Base-by-base conservation (phyloP, 2,113 vertebrate species). In the Ophiodon elongatus region DNA sequence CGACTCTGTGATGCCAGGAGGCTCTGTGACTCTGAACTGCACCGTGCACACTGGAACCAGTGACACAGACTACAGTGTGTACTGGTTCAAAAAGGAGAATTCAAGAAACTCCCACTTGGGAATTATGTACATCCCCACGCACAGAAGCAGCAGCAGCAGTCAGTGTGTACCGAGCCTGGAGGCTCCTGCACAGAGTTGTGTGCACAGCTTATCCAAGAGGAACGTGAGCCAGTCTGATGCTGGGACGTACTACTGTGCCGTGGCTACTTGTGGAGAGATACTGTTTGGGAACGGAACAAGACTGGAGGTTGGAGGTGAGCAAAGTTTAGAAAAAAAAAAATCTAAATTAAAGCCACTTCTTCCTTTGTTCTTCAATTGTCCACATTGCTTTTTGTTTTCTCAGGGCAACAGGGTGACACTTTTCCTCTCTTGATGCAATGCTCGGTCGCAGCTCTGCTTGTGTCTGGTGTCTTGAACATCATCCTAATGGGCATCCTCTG, bases 1-100 rank as follows among this genome's bases (percentile, higher is more conserved):
- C 1, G n/a, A 39, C n/a, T 76, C 82, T 2, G 66, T 69, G 27
- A 57, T 88, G 13, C 62, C 54, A 8, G 94, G 92, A 83, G 85
- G 60, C 23, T 91, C 89, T 6, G 91, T 87, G 14, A 84, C 54
- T 74, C 78, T 94, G 78, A 84, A 75, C 45, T 94, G 90, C 79
- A 88, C 74, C 1, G 31, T 93, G 27, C 50, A 86, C 19, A 65
- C 69, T 59, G 76, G 86, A 74, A 77, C 25, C 60, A 86, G 86
- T 41, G 62, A 79, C 0, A 50, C 45, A 79, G 79, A 79, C 31
- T 74, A 84, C 71, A 50, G 29, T 4, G 86, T 94, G 59, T 92
- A 92, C 80, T 95, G 93, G 93, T 88, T 94, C 73, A 90, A 68
- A 73, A 41, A 79, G 60, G 66, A 84, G 7, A 3, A 68, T 31